Evolutionary conservation across 2,797 vertebrate genomes (phyloP).

Genomic region (Danio choprae): DNA sequence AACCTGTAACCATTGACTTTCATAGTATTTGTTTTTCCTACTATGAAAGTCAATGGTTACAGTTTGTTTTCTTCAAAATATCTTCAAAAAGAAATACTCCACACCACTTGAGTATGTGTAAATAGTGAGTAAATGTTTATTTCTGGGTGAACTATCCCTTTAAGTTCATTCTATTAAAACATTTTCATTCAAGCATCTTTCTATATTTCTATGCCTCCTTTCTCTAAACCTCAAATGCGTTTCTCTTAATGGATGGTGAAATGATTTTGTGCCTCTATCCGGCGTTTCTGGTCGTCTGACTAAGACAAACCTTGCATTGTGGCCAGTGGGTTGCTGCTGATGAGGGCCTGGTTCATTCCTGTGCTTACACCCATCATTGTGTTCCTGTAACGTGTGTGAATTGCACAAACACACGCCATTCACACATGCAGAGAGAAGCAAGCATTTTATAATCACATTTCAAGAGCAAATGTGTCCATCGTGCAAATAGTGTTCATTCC

Average conservation of each 20-base stretch:
- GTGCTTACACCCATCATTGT: conserved; percentile 90
- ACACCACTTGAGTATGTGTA: too few species aligned
- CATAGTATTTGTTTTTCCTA: too few species aligned
- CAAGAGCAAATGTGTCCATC: background rate
- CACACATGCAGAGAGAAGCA: conserved; percentile 53
- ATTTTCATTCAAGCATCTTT: background rate
- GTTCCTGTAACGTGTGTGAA: conserved; percentile 80
- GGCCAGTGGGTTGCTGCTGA: conserved; percentile 89
- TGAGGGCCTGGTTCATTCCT: conserved; percentile 89
- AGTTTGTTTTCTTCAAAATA: too few species aligned
- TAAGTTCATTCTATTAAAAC: background rate
- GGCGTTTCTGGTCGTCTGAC: background rate
- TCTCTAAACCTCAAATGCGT: background rate
- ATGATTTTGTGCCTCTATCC: background rate
- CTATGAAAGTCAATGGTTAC: too few species aligned
- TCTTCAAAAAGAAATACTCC: too few species aligned
- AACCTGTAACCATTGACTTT: too few species aligned
- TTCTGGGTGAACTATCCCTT: too few species aligned
- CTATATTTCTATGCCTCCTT: background rate
- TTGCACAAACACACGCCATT: conserved; percentile 46
- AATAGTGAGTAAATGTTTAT: too few species aligned
- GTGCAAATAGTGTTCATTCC: background rate
- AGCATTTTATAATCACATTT: conserved; percentile 53
- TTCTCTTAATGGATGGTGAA: background rate
- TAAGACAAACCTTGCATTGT: conserved; percentile 89